Conservation (phyloP, 2,888 invertebrate genomes). For the Hydraecia micacea region DNA sequence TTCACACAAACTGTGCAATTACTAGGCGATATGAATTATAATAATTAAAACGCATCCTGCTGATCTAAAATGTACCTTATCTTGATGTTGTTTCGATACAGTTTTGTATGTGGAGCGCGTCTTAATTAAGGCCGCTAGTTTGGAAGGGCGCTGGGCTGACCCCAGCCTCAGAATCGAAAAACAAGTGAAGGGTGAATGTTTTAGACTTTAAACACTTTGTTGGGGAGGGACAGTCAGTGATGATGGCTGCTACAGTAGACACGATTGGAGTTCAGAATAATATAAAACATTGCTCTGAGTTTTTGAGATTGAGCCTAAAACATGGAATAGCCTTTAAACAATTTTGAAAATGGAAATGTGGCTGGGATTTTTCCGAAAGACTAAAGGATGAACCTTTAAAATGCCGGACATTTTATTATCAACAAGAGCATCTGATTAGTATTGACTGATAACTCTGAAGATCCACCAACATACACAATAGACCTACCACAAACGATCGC, state of each 20-base stretch:
- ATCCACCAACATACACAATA: background rate
- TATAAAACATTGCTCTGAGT: background rate
- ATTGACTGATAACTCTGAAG: background rate
- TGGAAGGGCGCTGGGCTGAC: constrained; percentile 29
- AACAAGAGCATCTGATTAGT: background rate
- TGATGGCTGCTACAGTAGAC: background rate
- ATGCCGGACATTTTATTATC: background rate
- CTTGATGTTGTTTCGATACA: constrained; percentile 36
- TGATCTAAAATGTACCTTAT: constrained; percentile 54
- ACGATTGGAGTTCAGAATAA: background rate
- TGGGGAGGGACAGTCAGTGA: background rate
- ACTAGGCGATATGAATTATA: constrained; percentile 65
- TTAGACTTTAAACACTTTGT: constrained; percentile 7
- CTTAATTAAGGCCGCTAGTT: constrained; percentile 58
- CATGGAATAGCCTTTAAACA: background rate
- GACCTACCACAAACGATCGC: constrained; percentile 9
- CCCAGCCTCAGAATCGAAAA: constrained; percentile 24
- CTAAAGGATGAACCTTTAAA: background rate
- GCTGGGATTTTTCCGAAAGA: too few relatives aligned
- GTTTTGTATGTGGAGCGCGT: constrained; percentile 49
- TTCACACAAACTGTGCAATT: constrained; percentile 59
- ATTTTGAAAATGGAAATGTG: too few relatives aligned
- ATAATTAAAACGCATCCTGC: constrained; percentile 54
- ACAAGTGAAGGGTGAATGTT: constrained; percentile 31
- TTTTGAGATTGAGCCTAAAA: background rate